Evolutionary conservation across 2,888 invertebrate species (phyloP).

Genomic region (Leptarthrus brevirostris): DNA sequence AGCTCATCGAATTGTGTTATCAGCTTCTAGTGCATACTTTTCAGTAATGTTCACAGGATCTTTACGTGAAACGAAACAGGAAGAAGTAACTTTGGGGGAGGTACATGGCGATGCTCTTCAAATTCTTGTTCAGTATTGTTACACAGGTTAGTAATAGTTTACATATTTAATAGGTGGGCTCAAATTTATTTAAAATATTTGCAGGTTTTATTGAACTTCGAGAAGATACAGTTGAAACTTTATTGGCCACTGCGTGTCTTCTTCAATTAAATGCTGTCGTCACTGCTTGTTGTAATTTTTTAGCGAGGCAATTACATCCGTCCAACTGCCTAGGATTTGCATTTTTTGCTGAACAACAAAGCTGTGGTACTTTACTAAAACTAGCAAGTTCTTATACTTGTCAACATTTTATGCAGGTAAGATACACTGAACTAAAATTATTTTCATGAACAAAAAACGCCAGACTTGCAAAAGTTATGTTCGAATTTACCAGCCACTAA

Average conservation of each 20-base stretch:
- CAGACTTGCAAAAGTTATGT: no score
- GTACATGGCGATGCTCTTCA: slow-evolving; percentile 89
- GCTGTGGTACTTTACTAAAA: slow-evolving; percentile 82
- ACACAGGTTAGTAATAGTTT: slow-evolving; percentile 76
- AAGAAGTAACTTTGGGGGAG: slow-evolving; percentile 85
- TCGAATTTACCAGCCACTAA: no score
- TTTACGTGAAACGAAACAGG: slow-evolving; percentile 83
- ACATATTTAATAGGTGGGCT: background rate
- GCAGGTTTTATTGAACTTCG: slow-evolving; percentile 76
- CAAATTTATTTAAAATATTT: slow-evolving; percentile 56
- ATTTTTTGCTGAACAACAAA: slow-evolving; percentile 92
- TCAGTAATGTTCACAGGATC: slow-evolving; percentile 95
- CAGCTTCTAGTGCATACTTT: slow-evolving; percentile 94
- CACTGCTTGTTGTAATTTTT: slow-evolving; percentile 88
- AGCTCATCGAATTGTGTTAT: slow-evolving; percentile 88
- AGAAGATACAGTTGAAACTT: slow-evolving; percentile 91
- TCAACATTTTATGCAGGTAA: slow-evolving; percentile 84
- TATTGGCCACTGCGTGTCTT: slow-evolving; percentile 88
- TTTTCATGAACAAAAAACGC: no score
- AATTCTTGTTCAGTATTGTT: slow-evolving; percentile 89
- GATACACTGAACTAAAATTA: slow-evolving; percentile 52
- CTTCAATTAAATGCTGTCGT: slow-evolving; percentile 88
- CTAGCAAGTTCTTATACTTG: slow-evolving; percentile 88
- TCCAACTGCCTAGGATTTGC: slow-evolving; percentile 95
- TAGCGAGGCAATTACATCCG: slow-evolving; percentile 87